Evolutionary conservation across 2,797 vertebrate species (phyloP), one percentile per base, ranked within the genome.

Genomic region (Acanthurus leucopareius): DNA sequence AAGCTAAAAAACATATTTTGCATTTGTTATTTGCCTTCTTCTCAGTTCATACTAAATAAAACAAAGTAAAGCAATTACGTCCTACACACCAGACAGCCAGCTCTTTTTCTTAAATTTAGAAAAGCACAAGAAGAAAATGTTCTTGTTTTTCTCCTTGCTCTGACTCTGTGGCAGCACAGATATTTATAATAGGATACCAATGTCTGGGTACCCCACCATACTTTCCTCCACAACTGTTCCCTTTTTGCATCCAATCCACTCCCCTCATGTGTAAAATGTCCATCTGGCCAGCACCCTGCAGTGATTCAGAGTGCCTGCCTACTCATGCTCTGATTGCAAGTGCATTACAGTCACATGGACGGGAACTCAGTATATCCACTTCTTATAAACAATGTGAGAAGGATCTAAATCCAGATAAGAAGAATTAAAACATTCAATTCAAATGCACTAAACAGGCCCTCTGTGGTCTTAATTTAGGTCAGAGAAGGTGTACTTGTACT

Each of bases 151-250:
- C 42, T 78, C 59, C 52, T 60, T 11, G 75, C 71, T 17, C 82
- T 82, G 82, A 77, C 77, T 87, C 86, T 93, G 91, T 90, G 94
- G 93, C 79, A 73, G 69, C 78, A 20, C 62, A 88, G 84, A 79
- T 94, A 93, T 95, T 94, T 95, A 93, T 93, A 94, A 93, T 92
- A 57, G 73, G 69, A 90, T 87, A 89, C 91, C 83, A 78, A 73
- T 42, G 88, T 91, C 91, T 92, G 92, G 83, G 83, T 88, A 80
- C 60, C 69, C 69, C 84, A 75, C 86, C 88, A 78, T 91, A 83
- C 77, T 91, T 92, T 89, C 68, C 86, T 90, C 79, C 75, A 65
- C 81, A 90, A 89, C 87, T 91, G 84, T 90, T 42, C 87, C 84
- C 88, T 84, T 90, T 92, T 87, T 93, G 69, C 69, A 87, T 91